Base-by-base conservation (phyloP, 2,113 vertebrate genomes). In the Dermatemys mawii region DNA sequence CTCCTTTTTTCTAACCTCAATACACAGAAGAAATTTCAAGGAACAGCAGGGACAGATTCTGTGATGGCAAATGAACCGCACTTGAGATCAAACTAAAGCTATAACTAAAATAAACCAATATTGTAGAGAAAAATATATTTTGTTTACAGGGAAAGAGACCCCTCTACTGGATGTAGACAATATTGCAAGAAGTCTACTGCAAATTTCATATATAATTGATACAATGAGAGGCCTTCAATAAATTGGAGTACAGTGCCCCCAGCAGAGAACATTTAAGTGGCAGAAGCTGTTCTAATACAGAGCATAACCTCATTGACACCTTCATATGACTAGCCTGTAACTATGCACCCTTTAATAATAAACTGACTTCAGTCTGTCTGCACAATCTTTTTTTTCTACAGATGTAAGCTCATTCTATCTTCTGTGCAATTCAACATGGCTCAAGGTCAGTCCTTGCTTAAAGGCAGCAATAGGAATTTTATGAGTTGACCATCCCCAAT, bases 81-180 rank as follows among this genome's bases (percentile, higher is more conserved):
- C 91, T 17, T 95, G 94, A 97, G 93, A 97, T 90, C 92, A 92
- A 91, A 83, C 84, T 57, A 60, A 86, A 95, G 87, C 81, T 9
- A 70, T 29, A 48, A 93, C 0, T 84, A 60, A 81, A 93, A 91
- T 16, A 86, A 57, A 53, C 32, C 9, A 17, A 38, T 78, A 38
- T 51, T 13, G 22, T 16, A 24, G 10, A 22, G 13, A 41, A 29
- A 49, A 11, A 86, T 8, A 57, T 5, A 13, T 24, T 46, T 46
- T 93, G 87, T 94, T 92, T 90, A 73, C 54, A 78, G 85, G 81
- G 90, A 32, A 79, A 93, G 84, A 95, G 78, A 88, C 3, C 96
- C 97, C 97, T 97, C 96, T 97, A 84, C 96, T 95, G 96, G 96
- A 16, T 83, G 73, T 44, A 57, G 80, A 22, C 29, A 54, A 91